Evolutionary conservation across 2,113 vertebrate genomes (phyloP), one percentile per base, ranked within the genome.

Genomic region (Polypterus bichir): DNA sequence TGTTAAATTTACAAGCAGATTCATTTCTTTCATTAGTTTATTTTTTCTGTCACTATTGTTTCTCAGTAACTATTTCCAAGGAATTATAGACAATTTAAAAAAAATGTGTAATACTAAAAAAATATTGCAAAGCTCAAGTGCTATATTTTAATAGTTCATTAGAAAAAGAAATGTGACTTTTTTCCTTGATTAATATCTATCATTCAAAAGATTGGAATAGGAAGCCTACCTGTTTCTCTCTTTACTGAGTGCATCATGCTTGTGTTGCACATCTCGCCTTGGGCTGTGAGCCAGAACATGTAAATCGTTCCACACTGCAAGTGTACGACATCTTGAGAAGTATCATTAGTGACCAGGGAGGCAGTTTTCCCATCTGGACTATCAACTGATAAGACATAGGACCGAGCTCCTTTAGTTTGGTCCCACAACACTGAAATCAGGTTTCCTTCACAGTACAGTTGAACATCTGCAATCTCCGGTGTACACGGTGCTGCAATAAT

Each of bases 391-490:
- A 87, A 46, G 8, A 71, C 44, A 62, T 86, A 87, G 49, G 46
- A 71, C 77, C 0, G 66, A 71, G 1, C 47, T 64, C 46, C 57
- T 46, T 44, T 70, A 63, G 57, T 71, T 81, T 6, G 59, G 52
- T 78, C 63, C 85, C 85, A 87, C 61, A 63, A 77, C 0, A 84
- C 65, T 27, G 59, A 74, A 65, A 87, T 74, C 68, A 78, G 70
- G 27, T 74, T 82, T 66, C 67, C 79, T 2, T 3, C n/a, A 53
- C 85, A 87, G 6, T 44, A 56, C 0, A 77, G 72, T 9, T 59
- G 66, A 47, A 70, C 74, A 0, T 7, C 49, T 60, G 86, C 47
- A 46, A 60, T 55, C 3, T 60, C 60, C 3, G 82, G 85, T 3
- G 85, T 81, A 59, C 85, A 87, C 57, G 84, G 70, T 49, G 71